Conservation (phyloP, 1,140 invertebrate species). For the Hypothenemus hampei region DNA sequence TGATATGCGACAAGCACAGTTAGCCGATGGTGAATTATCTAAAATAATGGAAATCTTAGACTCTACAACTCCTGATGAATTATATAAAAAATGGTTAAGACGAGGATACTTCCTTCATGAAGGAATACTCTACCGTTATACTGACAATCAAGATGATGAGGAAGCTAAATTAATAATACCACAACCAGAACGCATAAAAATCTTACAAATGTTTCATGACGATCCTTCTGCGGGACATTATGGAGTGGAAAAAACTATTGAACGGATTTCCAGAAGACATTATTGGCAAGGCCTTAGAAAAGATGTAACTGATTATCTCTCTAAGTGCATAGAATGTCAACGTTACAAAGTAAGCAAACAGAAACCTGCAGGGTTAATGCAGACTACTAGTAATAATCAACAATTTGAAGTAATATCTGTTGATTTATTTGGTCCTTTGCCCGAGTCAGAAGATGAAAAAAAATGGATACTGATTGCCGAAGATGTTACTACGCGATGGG, state of each 20-base stretch:
- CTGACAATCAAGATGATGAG: not conserved
- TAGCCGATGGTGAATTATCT: constrained; percentile 29
- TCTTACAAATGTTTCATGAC: too few species aligned
- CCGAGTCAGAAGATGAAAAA: not conserved
- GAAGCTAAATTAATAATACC: not conserved
- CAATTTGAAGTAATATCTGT: constrained; percentile 39
- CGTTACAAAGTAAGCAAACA: constrained; percentile 9
- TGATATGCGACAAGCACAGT: constrained; percentile 33
- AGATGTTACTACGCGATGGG: constrained; percentile 29
- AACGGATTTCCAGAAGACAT: constrained; percentile 30
- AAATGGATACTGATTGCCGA: constrained; percentile 29
- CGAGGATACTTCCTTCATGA: not conserved
- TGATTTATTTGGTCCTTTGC: constrained; percentile 34
- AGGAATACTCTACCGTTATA: not conserved
- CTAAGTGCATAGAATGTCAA: constrained; percentile 24
- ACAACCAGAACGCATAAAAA: not conserved
- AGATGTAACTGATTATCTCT: constrained; percentile 20
- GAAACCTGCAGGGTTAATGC: constrained; percentile 37
- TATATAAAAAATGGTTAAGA: not conserved
- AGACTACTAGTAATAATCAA: constrained; percentile 30
- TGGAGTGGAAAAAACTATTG: constrained; percentile 33
- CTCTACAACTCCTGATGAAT: not conserved
- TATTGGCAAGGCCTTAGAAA: constrained; percentile 31
- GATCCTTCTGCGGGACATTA: too few species aligned
- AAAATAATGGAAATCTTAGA: constrained; percentile 34